Evolutionary conservation across 2,113 vertebrate species (phyloP).

Genomic region (Oenanthe melanoleuca): DNA sequence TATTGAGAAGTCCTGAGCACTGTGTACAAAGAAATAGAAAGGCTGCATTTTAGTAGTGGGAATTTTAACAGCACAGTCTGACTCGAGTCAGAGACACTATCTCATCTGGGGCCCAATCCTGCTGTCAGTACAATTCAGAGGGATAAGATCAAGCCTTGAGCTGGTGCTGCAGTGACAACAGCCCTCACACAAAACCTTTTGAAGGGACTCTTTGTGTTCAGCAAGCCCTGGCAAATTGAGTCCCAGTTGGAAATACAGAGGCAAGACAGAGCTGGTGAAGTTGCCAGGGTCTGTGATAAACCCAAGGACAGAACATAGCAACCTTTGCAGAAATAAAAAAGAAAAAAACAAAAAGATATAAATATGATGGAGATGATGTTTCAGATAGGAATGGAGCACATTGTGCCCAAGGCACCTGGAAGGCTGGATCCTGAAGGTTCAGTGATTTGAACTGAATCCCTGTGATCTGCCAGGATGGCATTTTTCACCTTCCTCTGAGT

Average conservation of each 20-base stretch:
- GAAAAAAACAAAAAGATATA: rapidly evolving
- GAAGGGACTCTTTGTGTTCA: constrained; percentile 35
- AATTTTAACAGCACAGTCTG: constrained; percentile 4
- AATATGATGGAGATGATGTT: neutral
- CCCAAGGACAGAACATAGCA: neutral
- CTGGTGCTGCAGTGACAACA: constrained; percentile 15
- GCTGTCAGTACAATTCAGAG: neutral
- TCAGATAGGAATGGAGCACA: rapidly evolving
- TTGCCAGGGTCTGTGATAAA: neutral
- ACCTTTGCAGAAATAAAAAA: neutral
- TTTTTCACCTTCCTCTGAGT: neutral
- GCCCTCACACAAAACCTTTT: constrained; percentile 21
- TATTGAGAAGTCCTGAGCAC: constrained; percentile 4
- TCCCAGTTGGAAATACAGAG: neutral
- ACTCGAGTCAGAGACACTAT: constrained; percentile 41
- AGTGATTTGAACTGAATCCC: neutral
- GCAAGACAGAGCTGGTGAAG: neutral
- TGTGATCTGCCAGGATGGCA: neutral
- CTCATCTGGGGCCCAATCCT: constrained; percentile 43
- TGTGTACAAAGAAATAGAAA: constrained; percentile 1
- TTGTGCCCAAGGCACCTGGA: neutral
- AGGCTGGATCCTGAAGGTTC: neutral
- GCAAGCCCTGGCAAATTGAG: neutral
- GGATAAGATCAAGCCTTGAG: constrained; percentile 11
- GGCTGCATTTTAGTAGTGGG: constrained; percentile 46